Conservation (phyloP, 1,140 invertebrate genomes). For the Olivierus martensii region DNA sequence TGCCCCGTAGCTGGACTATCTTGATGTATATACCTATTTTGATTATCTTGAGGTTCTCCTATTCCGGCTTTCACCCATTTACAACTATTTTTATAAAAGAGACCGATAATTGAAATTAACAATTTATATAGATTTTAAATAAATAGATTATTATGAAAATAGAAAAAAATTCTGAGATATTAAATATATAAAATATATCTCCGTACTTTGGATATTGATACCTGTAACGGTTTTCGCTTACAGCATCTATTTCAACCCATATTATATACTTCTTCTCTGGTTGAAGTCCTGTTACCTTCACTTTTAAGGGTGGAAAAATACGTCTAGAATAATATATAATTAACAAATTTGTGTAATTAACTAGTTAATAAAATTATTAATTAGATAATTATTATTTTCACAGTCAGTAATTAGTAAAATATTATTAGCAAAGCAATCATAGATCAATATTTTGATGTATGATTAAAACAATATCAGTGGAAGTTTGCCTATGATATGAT, state of each 20-base stretch:
- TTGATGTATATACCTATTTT: slow-evolving; percentile 88
- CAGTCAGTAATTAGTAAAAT: too few species aligned
- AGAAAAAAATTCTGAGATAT: too few species aligned
- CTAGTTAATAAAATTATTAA: too few species aligned
- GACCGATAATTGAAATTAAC: too few species aligned
- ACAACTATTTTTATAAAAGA: slow-evolving; percentile 22
- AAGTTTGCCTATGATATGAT: too few species aligned
- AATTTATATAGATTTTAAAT: too few species aligned
- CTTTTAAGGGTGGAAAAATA: slow-evolving; percentile 44
- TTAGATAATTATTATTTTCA: too few species aligned
- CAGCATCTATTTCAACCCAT: slow-evolving; percentile 40
- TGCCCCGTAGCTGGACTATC: slow-evolving; percentile 85
- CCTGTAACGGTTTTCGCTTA: slow-evolving; percentile 40
- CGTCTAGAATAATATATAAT: slow-evolving; percentile 31
- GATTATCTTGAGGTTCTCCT: slow-evolving; percentile 82
- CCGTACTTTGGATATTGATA: slow-evolving; percentile 42
- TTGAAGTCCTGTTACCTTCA: slow-evolving; percentile 36
- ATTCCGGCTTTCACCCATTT: slow-evolving; percentile 53
- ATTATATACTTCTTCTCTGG: slow-evolving; percentile 35
- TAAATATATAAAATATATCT: too few species aligned
- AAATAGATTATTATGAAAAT: too few species aligned
- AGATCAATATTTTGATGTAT: too few species aligned
- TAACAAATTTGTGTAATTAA: not conserved
- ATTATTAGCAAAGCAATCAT: too few species aligned
- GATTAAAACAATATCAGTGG: too few species aligned